Evolutionary conservation across 2,888 invertebrate genomes (phyloP), one percentile per base, ranked within the genome.

Genomic region (Sinelater perroti): DNA sequence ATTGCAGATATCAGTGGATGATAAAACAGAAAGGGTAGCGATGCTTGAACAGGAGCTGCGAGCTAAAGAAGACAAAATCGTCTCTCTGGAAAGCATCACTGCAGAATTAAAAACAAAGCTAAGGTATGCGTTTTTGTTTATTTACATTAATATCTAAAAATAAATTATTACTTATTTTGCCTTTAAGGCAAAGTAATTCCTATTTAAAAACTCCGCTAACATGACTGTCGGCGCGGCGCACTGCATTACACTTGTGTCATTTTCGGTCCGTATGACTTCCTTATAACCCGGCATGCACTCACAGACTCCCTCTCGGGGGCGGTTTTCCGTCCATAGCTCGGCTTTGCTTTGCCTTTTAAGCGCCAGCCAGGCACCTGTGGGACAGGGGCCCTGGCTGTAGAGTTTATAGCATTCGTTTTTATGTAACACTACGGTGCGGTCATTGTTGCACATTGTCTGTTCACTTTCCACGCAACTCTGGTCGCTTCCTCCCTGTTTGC

Each of bases 341-440:
- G 68, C 69, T 59, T 73, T 75, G 1, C 73, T 66, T 18, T 72
- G 72, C 63, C 87, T 79, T 14, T 80, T 78, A 0, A 87, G 84
- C 16, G 85, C 85, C 28, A 89, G 68, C 88, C 88, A 89, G 63
- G 90, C 86, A 0, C 89, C 88, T 1, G 84, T 82, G 0, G 82
- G 79, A 67, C 93, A 93, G 0, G 92, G 91, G 0, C 92, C 93
- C 66, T 87, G 88, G 0, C 87, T 86, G 74, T 92, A 89, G 11
- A 93, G 80, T 65, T 87, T 87, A 72, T 89, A 86, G 73, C 93
- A 93, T n/a, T 84, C 84, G 7, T 85, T 84, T 59, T 87, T 85
- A 67, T 85, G 84, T 3, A 83, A 78, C 0, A 87, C 87, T 70
- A 86, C 83, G 0, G 89, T 90, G 1, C 71, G 67, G 35, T 70